These are phyloP conservation scores for Meghimatium bilineatum DNA, from an alignment of 2,888 invertebrate species.

Conservation along the genomic window DNA sequence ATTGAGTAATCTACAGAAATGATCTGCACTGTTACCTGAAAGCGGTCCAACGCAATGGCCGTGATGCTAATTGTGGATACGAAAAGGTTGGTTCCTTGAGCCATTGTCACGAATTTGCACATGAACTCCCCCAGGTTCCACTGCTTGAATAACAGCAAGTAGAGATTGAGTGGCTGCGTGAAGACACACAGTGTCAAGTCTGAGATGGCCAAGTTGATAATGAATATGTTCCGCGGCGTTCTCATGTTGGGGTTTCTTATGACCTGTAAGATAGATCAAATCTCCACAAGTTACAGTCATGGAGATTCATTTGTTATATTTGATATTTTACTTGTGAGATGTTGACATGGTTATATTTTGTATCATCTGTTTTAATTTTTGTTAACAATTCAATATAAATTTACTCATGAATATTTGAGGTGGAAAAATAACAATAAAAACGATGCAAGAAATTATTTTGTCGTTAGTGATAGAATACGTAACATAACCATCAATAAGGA, in stretches of 20 bases:
- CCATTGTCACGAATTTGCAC: slow-evolving; percentile 90
- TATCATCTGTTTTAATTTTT: no score
- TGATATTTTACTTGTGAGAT: no score
- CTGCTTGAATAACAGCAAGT: slow-evolving; percentile 87
- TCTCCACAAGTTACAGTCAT: no score
- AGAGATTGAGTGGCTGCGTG: slow-evolving; percentile 91
- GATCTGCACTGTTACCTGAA: slow-evolving; percentile 59
- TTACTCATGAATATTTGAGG: no score
- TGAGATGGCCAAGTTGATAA: slow-evolving; percentile 88
- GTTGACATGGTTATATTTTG: no score
- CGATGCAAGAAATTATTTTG: no score
- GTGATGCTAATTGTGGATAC: slow-evolving; percentile 95
- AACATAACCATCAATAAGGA: no score
- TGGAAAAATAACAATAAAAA: no score
- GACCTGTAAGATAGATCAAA: slow-evolving; percentile 77
- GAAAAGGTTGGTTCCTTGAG: slow-evolving; percentile 93
- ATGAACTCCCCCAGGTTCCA: slow-evolving; percentile 90
- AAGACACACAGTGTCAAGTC: slow-evolving; percentile 91
- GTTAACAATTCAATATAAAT: no score
- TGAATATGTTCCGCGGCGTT: slow-evolving; percentile 92
- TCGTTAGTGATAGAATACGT: no score
- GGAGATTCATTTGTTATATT: no score
- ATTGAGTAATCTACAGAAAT: no score
- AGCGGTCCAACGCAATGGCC: slow-evolving; percentile 83
- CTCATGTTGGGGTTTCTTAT: slow-evolving; percentile 91